These are phyloP conservation scores for Nesogale talazaci DNA, from an alignment of 2,113 vertebrate species.

Conservation along the genomic window DNA sequence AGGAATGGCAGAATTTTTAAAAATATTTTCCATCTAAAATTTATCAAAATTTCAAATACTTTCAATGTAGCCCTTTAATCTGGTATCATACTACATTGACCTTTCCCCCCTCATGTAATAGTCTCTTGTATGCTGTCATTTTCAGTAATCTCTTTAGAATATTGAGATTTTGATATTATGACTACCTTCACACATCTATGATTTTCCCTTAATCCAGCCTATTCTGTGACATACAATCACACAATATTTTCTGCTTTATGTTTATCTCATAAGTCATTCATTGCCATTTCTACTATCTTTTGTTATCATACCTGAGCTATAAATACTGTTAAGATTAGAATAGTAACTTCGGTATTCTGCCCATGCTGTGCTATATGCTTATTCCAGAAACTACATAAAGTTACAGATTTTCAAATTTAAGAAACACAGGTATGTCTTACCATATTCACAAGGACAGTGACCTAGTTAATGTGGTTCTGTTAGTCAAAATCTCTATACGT, in stretches of 20 bases:
- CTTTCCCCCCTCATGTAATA: not conserved
- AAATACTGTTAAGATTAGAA: not conserved
- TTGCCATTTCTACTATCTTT: not conserved
- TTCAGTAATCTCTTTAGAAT: not conserved
- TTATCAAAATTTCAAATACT: not conserved
- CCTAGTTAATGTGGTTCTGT: no score
- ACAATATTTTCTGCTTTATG: not conserved
- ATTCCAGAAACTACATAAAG: not conserved
- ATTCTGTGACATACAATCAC: not conserved
- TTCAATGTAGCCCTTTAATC: not conserved
- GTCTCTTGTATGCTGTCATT: not conserved
- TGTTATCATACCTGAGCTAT: slow-evolving; percentile 5
- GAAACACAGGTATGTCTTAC: not conserved
- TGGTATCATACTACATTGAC: not conserved
- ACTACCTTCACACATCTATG: no score
- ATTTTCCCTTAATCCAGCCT: not conserved
- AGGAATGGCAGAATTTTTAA: not conserved
- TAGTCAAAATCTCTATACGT: no score
- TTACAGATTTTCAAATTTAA: slow-evolving; percentile 11
- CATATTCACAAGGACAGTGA: no score
- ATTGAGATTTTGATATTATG: not conserved
- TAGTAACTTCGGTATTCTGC: not conserved
- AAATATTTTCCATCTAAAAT: no score
- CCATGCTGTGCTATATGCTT: not conserved
- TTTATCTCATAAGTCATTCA: not conserved